Base-by-base conservation (phyloP, 2,888 invertebrate species). In the Rotaria socialis region DNA sequence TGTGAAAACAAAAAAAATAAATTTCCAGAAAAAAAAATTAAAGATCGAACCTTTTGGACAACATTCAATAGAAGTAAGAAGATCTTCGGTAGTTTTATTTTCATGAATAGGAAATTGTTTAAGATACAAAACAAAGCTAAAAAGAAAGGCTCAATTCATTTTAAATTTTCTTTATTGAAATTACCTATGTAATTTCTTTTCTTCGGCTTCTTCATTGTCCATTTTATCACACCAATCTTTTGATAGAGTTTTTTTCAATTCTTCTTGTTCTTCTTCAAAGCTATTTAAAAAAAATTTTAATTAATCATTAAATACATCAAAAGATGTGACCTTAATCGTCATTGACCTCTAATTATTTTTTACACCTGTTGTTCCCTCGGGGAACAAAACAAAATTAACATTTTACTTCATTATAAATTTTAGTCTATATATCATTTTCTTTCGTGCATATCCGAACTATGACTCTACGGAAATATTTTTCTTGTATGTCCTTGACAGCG, bases 161-260 rank as follows among this genome's bases (percentile, higher is more conserved):
- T 22, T 16, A 35, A 5, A 16, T 75, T 24, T 47, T 47, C 8
- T 24, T 2, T 10, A n/a, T 27, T n/a, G 16, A 52, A 27, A 27
- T 4, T 80, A 80, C 80, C 80, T 80, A 47, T 80, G 47, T 47
- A 80, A 47, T 47, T 80, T 80, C 24, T 80, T 80, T 80, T 43
- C 47, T 47, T 80, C 80, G 0, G 43, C 80, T n/a, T 80, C 80
- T 80, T 47, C 80, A 43, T 47, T 43, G n/a, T 80, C 80, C 43
- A 80, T 80, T 80, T 80, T 80, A 47, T 80, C 80, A 80, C 80
- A 80, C 80, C 80, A 80, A 80, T 80, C n/a, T 24, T 80, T 43
- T 47, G 80, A 80, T n/a, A 80, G 6, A 24, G 80, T 10, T 47
- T 80, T 80, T 47, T 43, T 47, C 19, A 80, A 47, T 80, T 80